Base-by-base conservation (phyloP, 35 echinoderm and acorn worm genomes). In the Apostichopus californicus region DNA sequence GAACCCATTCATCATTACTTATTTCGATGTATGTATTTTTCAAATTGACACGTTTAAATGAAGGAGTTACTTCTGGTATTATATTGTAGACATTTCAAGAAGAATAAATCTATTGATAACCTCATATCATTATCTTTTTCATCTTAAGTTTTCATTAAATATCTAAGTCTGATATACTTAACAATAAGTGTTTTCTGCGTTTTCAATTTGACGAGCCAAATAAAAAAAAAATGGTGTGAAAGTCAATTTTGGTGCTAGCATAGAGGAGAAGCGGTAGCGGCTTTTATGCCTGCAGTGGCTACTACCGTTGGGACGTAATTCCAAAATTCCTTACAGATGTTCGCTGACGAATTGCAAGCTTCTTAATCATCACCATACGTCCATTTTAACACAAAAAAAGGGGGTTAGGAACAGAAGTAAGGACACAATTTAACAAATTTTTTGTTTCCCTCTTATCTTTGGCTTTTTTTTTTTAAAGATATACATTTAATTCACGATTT, bases 401-500 rank as follows among this genome's bases (percentile, higher is more conserved):
- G n/a, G 14, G 14, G 5, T 55, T 85, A 85, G 81, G n/a, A 5
- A 59, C 54, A 5, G 58, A 59, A 55, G 58, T 23, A 46, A 46
- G 34, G 34, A 3, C 14, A 15, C 18, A 15, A 28, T 81, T 54
- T 81, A 61, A 61, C 58, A 61, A 61, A 61, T 61, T 81, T 53
- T 54, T 75, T 7, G 15, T 14, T 5, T 75, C 7, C 14, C 21
- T 75, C 5, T 1, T 0, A 18, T 20, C 7, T 75, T 75, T 55
- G 17, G 6, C 58, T 85, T 85, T 85, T 81, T 60, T 14, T 7
- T 58, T 21, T 22, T 17, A 14, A 21, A 85, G 57, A 85, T 85
- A n/a, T 59, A 56, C 81, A 58, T 85, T 85, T 85, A 85, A 85
- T 85, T 54, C 81, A 85, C 57, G 81, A 85, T 85, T 85, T 85